phyloP scores from a whole-genome alignment of 2,888 invertebrate species.

The Macaria notata region DNA sequence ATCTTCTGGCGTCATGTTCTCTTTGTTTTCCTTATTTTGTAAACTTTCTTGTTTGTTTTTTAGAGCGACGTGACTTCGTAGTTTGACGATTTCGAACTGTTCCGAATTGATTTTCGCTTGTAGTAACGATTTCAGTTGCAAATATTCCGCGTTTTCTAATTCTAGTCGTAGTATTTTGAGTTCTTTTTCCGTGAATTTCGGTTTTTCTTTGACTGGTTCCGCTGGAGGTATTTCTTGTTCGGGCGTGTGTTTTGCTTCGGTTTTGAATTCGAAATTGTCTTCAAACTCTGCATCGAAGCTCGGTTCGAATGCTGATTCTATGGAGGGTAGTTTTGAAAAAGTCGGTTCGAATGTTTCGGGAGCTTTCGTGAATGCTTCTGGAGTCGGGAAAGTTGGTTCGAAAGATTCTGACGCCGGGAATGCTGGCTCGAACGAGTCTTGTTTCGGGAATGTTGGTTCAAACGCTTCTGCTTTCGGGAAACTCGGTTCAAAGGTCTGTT shows the following conservation, averaged over 20 bases:
- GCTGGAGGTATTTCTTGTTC: constrained; percentile 46
- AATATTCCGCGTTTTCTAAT: constrained; percentile 85
- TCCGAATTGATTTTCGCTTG: constrained; percentile 88
- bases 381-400: constrained; percentile 10
- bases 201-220: constrained; percentile 59
- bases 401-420: constrained; percentile 15
- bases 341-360: constrained; percentile 5
- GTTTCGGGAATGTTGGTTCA: constrained; percentile 15
- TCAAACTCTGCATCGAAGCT: constrained; percentile 52
- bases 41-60: constrained; percentile 72
- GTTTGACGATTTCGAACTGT: constrained; percentile 86
- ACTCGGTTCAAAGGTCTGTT: constrained; percentile 12
- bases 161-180: constrained; percentile 82
- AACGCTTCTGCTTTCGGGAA: constrained; percentile 13
- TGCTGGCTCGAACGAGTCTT: constrained; percentile 5
- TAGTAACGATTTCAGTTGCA: constrained; percentile 86
- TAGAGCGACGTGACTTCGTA: constrained; percentile 80
- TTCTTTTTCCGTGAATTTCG: constrained; percentile 82
- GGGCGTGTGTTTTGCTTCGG: constrained; percentile 43
- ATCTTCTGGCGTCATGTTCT: constrained; percentile 62
- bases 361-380: constrained; percentile 6
- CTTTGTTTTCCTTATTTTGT: constrained; percentile 61
- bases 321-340: constrained; percentile 3
- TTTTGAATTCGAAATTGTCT: constrained; percentile 60
- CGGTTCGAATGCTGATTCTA: constrained; percentile 34